Conservation (phyloP, 2,888 invertebrate species). For the Agrotis ipsilon region DNA sequence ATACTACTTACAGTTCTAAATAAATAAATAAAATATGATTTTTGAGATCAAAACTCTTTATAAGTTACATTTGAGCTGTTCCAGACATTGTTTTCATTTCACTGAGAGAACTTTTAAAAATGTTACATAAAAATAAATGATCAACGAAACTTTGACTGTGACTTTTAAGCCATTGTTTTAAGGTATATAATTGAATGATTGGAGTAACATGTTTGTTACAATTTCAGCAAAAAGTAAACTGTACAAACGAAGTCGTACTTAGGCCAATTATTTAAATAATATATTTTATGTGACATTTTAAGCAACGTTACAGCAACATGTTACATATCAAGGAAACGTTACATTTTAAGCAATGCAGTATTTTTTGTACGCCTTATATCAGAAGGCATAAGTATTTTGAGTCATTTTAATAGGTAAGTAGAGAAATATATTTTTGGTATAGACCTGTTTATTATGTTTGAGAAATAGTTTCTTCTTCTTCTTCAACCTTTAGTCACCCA, state of each 20-base stretch:
- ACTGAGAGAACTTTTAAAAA: not conserved
- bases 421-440: slow-evolving; percentile 63
- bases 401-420: slow-evolving; percentile 42
- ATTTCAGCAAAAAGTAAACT: not conserved
- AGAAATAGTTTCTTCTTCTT: slow-evolving; percentile 17
- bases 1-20: slow-evolving; percentile 44
- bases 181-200: not conserved
- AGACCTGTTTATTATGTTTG: slow-evolving; percentile 36
- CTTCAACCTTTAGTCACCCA: no score
- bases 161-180: not conserved
- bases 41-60: slow-evolving; percentile 57
- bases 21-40: slow-evolving; percentile 48
- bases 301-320: slow-evolving; percentile 3
- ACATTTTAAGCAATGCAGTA: slow-evolving; percentile 18
- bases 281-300: slow-evolving; percentile 17
- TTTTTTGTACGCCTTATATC: slow-evolving; percentile 1
- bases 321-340: slow-evolving; percentile 3
- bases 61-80: slow-evolving; percentile 26
- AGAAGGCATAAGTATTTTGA: slow-evolving; percentile 18
- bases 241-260: slow-evolving; percentile 13
- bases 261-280: slow-evolving; percentile 36
- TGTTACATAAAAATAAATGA: not conserved
- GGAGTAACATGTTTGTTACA: not conserved
- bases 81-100: not conserved
- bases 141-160: not conserved